Conservation (phyloP, 1,140 invertebrate species). For the Danaus plexippus region DNA sequence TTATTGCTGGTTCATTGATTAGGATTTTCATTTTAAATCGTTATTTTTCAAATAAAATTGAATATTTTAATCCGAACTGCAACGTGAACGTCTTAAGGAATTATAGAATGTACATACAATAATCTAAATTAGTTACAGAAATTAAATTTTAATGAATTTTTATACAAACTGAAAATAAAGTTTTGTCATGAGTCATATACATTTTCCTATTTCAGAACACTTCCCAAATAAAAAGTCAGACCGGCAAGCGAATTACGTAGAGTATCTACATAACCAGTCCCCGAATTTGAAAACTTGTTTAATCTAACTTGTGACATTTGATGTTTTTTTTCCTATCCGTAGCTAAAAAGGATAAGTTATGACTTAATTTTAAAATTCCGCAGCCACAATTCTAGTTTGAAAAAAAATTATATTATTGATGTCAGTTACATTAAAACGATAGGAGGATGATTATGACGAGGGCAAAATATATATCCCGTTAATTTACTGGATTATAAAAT, state of each 20-base stretch:
- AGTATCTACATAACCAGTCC: conserved; percentile 26
- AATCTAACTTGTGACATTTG: conserved; percentile 48
- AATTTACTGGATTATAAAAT: too few species aligned
- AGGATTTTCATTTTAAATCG: conserved; percentile 7
- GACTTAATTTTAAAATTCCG: conserved; percentile 5
- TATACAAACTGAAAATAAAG: too few species aligned
- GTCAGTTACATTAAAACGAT: too few species aligned
- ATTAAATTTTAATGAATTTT: too few species aligned
- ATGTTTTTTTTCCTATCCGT: conserved; percentile 26
- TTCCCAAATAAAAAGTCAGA: conserved; percentile 18
- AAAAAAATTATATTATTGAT: too few species aligned
- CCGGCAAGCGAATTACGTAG: conserved; percentile 32
- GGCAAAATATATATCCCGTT: too few species aligned
- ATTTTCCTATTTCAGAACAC: too few species aligned
- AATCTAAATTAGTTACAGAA: too few species aligned
- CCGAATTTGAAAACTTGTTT: conserved; percentile 40
- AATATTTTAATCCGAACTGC: background rate
- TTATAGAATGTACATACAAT: background rate
- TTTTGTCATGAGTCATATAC: too few species aligned
- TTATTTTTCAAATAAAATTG: conserved; percentile 5
- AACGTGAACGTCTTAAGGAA: background rate
- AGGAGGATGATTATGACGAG: too few species aligned
- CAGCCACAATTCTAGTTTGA: too few species aligned
- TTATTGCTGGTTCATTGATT: conserved; percentile 11
- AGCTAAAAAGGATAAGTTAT: conserved; percentile 16